Conservation (phyloP, 1,140 invertebrate species). For the Cecropterus lyciades region DNA sequence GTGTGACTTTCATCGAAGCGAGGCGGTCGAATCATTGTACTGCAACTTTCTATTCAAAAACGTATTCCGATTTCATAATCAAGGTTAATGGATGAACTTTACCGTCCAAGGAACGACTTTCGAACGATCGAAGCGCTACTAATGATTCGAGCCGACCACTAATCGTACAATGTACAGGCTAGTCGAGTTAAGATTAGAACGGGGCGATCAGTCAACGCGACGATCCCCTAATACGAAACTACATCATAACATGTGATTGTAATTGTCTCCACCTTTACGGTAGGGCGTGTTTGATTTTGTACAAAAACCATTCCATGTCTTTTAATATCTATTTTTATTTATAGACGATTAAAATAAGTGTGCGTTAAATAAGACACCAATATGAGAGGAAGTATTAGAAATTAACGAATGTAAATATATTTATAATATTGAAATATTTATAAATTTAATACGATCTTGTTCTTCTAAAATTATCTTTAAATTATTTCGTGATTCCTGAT, state of each 20-base stretch:
- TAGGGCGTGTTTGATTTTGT: slow-evolving; percentile 79
- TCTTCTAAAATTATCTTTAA: slow-evolving; percentile 77
- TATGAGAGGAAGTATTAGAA: slow-evolving; percentile 75
- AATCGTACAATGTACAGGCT: slow-evolving; percentile 76
- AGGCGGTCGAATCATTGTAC: slow-evolving; percentile 54
- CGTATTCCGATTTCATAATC: slow-evolving; percentile 17
- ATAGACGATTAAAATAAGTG: slow-evolving; percentile 72
- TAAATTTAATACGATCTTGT: slow-evolving; percentile 82
- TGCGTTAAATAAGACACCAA: slow-evolving; percentile 82
- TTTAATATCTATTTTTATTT: slow-evolving; percentile 77
- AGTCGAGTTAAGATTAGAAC: slow-evolving; percentile 67
- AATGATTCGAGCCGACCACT: slow-evolving; percentile 52
- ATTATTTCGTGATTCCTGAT: slow-evolving; percentile 64
- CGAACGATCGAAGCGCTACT: slow-evolving; percentile 39
- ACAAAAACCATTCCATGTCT: slow-evolving; percentile 83
- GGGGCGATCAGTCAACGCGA: slow-evolving; percentile 39
- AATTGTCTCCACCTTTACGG: slow-evolving; percentile 60
- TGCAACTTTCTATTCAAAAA: slow-evolving; percentile 13
- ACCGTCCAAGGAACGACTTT: slow-evolving; percentile 16
- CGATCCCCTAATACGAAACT: slow-evolving; percentile 45
- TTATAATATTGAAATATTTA: slow-evolving; percentile 83
- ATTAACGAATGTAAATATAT: slow-evolving; percentile 81
- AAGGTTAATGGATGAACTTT: slow-evolving; percentile 18
- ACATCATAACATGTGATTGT: slow-evolving; percentile 70
- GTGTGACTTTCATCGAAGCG: slow-evolving; percentile 73